A percentile compares a stretch with the other conserved stretches of the same genome.
Conservation (phyloP, 2,113 vertebrate genomes). For the Sitta europaea region DNA sequence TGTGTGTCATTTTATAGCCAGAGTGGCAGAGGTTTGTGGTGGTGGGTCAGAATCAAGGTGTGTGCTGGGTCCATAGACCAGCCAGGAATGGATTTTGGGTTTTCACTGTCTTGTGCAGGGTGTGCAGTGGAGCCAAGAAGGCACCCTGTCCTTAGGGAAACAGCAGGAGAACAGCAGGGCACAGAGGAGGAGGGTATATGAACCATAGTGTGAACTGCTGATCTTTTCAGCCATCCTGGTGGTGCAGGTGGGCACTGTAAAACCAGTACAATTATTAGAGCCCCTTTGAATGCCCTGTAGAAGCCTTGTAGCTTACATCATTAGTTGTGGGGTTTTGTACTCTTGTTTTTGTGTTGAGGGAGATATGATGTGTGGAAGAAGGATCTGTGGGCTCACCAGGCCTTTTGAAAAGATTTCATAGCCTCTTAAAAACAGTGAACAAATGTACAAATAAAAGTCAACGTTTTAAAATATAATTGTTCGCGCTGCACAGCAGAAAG, state of each 20-base stretch:
- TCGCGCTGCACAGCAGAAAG: background rate
- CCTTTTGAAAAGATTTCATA: background rate
- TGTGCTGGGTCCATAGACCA: background rate
- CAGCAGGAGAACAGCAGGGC: background rate
- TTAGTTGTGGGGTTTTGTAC: background rate
- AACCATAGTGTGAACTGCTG: background rate
- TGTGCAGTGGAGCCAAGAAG: background rate
- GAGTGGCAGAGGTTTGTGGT: background rate
- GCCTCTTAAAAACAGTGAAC: background rate
- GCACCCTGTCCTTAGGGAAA: background rate
- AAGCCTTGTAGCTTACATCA: background rate
- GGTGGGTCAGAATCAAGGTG: fast-evolving
- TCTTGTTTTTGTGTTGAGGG: background rate
- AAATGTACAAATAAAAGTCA: background rate
- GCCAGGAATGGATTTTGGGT: background rate
- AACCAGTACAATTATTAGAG: background rate
- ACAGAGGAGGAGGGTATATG: background rate
- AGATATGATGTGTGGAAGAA: background rate
- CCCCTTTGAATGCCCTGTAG: background rate
- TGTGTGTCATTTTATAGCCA: background rate
- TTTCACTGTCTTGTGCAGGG: background rate
- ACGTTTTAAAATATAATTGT: background rate
- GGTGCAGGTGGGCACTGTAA: background rate
- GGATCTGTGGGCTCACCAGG: background rate
- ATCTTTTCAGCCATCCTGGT: background rate